Percentiles rank a stretch among this genome's conserved stretches.
phyloP scores from a whole-genome alignment of 2,797 vertebrate genomes.

The Carapus acus region DNA sequence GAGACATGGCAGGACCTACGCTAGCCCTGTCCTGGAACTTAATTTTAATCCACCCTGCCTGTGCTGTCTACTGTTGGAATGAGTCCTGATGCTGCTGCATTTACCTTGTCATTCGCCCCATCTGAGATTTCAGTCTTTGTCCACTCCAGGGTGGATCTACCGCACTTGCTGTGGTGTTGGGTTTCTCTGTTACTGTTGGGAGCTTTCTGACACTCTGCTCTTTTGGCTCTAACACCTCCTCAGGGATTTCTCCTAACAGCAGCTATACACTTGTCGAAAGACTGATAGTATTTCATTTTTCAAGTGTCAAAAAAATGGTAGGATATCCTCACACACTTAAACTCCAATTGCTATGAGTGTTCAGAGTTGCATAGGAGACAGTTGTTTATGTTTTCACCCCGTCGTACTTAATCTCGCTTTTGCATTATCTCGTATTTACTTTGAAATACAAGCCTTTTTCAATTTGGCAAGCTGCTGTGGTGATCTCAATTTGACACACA shows the following conservation, averaged over 20 bases:
- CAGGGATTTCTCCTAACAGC: slow-evolving; percentile 16
- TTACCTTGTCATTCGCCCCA: slow-evolving; percentile 13
- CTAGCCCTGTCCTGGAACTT: slow-evolving; percentile 38
- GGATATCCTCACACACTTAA: slow-evolving; percentile 28
- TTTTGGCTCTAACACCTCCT: slow-evolving; percentile 31
- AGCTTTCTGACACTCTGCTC: slow-evolving; percentile 30
- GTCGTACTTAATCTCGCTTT: slow-evolving; percentile 48
- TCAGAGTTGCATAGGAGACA: slow-evolving; percentile 39
- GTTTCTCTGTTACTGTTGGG: slow-evolving; percentile 33
- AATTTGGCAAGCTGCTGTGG: slow-evolving; percentile 33
- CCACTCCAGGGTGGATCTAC: slow-evolving; percentile 20
- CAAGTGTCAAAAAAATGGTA: slow-evolving; percentile 15
- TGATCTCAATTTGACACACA: slow-evolving; percentile 56
- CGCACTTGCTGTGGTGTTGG: slow-evolving; percentile 22
- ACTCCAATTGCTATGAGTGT: slow-evolving; percentile 17
- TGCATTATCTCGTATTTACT: slow-evolving; percentile 47
- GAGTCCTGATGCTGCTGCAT: slow-evolving; percentile 15
- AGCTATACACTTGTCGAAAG: slow-evolving; percentile 35
- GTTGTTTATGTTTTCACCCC: slow-evolving; percentile 37
- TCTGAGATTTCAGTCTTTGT: slow-evolving; percentile 29
- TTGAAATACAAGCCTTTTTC: slow-evolving; percentile 39
- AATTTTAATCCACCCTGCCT: slow-evolving; percentile 24
- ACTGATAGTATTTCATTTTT: slow-evolving; percentile 18
- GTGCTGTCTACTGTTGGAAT: slow-evolving; percentile 8
- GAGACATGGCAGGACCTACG: slow-evolving; percentile 44